Percentiles rank a stretch among this genome's conserved stretches.
These are phyloP conservation scores for Paradoxurus hermaphroditus DNA, from an alignment of 2,113 vertebrate species.

Conservation along the genomic window DNA sequence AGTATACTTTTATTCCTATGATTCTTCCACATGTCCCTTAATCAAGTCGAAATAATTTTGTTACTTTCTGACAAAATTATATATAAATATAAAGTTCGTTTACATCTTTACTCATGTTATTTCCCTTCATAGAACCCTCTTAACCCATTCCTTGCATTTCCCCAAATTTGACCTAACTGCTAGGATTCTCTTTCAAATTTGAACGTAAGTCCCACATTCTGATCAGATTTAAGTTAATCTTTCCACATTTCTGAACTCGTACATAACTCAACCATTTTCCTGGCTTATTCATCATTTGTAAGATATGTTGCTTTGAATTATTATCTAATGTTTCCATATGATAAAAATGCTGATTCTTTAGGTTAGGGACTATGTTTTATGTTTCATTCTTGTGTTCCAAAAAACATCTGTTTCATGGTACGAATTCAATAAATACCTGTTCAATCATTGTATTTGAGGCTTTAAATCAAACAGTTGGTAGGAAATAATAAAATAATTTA, in stretches of 20 bases:
- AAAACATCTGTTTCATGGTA: not conserved
- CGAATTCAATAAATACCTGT: not conserved
- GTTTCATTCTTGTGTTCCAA: not conserved
- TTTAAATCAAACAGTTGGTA: not conserved
- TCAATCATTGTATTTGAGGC: not conserved
- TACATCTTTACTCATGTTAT: not conserved
- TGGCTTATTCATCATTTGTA: not conserved
- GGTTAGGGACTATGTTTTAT: not conserved
- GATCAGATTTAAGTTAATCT: not conserved
- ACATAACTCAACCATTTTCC: not conserved
- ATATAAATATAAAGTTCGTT: not conserved
- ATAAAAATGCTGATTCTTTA: not conserved
- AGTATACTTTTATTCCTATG: not conserved
- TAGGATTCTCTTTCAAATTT: constrained; percentile 5
- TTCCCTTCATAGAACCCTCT: not conserved
- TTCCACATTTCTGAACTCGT: not conserved
- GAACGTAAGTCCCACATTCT: not conserved
- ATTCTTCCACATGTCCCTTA: not conserved
- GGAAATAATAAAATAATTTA: not conserved
- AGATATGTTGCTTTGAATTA: not conserved
- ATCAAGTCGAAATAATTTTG: not conserved
- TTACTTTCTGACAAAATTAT: not conserved
- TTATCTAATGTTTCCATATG: not conserved
- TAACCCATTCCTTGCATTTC: not conserved
- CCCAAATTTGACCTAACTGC: not conserved